These are phyloP conservation scores for Mellivora capensis DNA, from an alignment of 2,113 vertebrate species.

Conservation along the genomic window DNA sequence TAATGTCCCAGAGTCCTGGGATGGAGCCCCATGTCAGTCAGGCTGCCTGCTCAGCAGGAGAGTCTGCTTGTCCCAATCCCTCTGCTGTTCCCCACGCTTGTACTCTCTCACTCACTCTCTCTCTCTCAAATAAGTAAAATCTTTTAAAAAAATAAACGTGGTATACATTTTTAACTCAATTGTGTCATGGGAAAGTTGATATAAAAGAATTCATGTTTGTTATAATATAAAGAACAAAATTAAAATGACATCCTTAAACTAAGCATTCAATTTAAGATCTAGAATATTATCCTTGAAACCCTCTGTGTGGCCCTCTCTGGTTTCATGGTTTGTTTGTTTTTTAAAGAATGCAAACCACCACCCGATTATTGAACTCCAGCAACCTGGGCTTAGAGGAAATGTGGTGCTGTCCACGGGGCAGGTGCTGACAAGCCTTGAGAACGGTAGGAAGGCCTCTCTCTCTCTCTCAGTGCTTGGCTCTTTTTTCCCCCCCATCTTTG, in stretches of 20 bases:
- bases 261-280: background rate
- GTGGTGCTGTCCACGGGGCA: constrained; percentile 39
- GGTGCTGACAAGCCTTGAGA: constrained; percentile 36
- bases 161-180: background rate
- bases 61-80: background rate
- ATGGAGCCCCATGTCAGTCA: background rate
- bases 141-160: background rate
- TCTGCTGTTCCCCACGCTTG: background rate
- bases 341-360: background rate
- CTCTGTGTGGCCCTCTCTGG: background rate
- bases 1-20: background rate
- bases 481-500: no score
- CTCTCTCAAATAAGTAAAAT: background rate
- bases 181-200: background rate
- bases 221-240: constrained; percentile 19
- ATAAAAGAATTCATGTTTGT: background rate
- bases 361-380: background rate
- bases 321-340: background rate
- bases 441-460: background rate
- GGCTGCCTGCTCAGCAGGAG: background rate
- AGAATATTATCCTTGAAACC: background rate
- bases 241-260: background rate
- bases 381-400: background rate
- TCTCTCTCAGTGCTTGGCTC: background rate
- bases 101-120: background rate